Conservation (phyloP, 2,888 invertebrate genomes). For the Ennomos quercinarius region DNA sequence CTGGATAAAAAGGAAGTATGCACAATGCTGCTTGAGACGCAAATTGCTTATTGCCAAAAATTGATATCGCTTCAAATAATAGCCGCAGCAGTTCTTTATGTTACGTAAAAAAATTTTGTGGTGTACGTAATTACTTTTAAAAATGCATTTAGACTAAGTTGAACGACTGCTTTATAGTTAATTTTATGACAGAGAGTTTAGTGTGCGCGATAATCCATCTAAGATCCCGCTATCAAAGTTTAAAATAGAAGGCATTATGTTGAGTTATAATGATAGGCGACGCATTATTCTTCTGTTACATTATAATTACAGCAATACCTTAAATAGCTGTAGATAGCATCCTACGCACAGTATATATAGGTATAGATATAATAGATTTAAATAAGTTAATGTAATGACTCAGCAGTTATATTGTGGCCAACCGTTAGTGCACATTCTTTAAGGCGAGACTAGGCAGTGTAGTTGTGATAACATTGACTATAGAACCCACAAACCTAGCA, state of each 20-base stretch:
- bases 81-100: conserved; percentile 43
- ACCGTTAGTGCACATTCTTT: conserved; percentile 19
- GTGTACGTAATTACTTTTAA: conserved; percentile 52
- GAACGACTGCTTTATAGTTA: conserved; percentile 69
- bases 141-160: conserved; percentile 58
- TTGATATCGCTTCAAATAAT: conserved; percentile 56
- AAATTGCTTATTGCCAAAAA: conserved; percentile 71
- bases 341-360: conserved; percentile 58
- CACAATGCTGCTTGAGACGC: conserved; percentile 58
- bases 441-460: conserved; percentile 1
- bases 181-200: conserved; percentile 57
- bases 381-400: conserved; percentile 55
- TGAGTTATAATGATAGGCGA: conserved; percentile 34
- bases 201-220: conserved; percentile 52
- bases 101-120: conserved; percentile 47
- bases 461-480: too few relatives aligned
- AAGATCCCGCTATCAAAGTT: conserved; percentile 50
- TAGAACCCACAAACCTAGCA: too few relatives aligned
- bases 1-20: conserved; percentile 74
- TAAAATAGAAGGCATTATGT: conserved; percentile 53
- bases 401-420: conserved; percentile 17
- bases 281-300: conserved; percentile 48
- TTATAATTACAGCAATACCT: conserved; percentile 56
- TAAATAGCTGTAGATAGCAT: conserved; percentile 53
- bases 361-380: conserved; percentile 37